phyloP scores from a whole-genome alignment of 2,113 vertebrate species.

The Lampris megalopsis region DNA sequence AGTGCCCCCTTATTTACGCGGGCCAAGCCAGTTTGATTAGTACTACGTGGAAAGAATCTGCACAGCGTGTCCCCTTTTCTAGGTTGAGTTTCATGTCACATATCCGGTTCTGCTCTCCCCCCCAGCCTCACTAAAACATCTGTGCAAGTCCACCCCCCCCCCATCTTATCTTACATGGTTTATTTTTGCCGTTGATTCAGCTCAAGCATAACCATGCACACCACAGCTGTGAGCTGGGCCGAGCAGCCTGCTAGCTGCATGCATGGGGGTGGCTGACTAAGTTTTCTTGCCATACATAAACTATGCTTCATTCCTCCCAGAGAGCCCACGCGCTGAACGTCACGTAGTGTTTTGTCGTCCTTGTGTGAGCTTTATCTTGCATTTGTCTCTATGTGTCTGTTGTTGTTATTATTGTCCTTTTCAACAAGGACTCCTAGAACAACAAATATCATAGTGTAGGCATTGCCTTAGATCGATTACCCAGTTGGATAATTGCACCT shows the following conservation, averaged over 20 bases:
- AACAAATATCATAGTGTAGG: no score
- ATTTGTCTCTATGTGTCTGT: background rate
- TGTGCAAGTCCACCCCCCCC: slow-evolving; percentile 26
- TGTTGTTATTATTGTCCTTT: background rate
- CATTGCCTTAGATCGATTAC: no score
- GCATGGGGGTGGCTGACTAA: slow-evolving; percentile 68
- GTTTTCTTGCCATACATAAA: slow-evolving; percentile 66
- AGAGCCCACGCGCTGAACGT: slow-evolving; percentile 52
- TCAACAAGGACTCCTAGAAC: no score
- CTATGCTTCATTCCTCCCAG: slow-evolving; percentile 43
- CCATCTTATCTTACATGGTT: slow-evolving; percentile 48
- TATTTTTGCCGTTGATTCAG: slow-evolving; percentile 41
- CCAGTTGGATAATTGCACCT: no score
- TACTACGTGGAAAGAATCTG: background rate
- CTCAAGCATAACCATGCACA: slow-evolving; percentile 24
- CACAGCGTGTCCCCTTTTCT: slow-evolving; percentile 48
- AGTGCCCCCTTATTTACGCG: background rate
- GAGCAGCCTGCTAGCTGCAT: slow-evolving; percentile 50
- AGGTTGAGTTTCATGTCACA: slow-evolving; percentile 53
- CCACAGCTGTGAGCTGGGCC: slow-evolving; percentile 57
- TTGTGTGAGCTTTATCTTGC: background rate
- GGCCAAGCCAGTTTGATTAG: background rate
- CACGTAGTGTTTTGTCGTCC: slow-evolving; percentile 60
- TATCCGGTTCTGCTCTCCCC: slow-evolving; percentile 56
- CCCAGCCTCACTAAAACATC: slow-evolving; percentile 49